Conservation (phyloP, 2,888 invertebrate species). For the Bugula neritina region DNA sequence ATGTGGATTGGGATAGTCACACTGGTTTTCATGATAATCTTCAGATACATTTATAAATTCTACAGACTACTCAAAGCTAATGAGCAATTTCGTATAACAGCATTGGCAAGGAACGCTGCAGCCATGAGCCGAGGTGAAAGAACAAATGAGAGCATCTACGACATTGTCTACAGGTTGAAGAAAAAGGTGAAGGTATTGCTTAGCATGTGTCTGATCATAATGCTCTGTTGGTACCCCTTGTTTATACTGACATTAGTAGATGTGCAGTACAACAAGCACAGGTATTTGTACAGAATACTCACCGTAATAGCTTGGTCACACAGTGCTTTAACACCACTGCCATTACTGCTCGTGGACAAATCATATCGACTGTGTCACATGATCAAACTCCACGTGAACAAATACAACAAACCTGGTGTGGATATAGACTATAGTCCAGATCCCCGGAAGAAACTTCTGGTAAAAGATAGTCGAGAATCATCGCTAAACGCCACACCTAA, state of each 20-base stretch:
- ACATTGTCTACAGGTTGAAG: constrained; percentile 43
- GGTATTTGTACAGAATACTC: constrained; percentile 50
- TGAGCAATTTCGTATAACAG: constrained; percentile 35
- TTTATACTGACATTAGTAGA: constrained; percentile 49
- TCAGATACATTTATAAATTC: constrained; percentile 48
- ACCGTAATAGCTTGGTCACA: constrained; percentile 53
- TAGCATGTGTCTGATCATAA: constrained; percentile 42
- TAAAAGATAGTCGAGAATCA: background rate
- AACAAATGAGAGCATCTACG: constrained; percentile 34
- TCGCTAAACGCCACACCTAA: background rate
- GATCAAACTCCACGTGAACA: background rate
- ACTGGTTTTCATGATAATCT: constrained; percentile 43
- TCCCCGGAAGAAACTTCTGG: background rate
- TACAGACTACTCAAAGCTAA: constrained; percentile 50
- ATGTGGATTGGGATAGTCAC: constrained; percentile 53
- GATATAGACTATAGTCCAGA: background rate
- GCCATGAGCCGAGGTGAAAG: constrained; percentile 29
- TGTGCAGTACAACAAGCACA: constrained; percentile 44
- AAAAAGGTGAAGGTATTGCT: constrained; percentile 50
- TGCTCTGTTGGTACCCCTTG: constrained; percentile 51
- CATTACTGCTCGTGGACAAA: constrained; percentile 50
- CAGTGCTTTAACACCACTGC: constrained; percentile 47
- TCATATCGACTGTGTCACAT: constrained; percentile 6
- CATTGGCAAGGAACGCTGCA: constrained; percentile 7
- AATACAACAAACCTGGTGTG: background rate